Conservation (phyloP, 2,888 invertebrate species). For the Dolichopus griseipennis region DNA sequence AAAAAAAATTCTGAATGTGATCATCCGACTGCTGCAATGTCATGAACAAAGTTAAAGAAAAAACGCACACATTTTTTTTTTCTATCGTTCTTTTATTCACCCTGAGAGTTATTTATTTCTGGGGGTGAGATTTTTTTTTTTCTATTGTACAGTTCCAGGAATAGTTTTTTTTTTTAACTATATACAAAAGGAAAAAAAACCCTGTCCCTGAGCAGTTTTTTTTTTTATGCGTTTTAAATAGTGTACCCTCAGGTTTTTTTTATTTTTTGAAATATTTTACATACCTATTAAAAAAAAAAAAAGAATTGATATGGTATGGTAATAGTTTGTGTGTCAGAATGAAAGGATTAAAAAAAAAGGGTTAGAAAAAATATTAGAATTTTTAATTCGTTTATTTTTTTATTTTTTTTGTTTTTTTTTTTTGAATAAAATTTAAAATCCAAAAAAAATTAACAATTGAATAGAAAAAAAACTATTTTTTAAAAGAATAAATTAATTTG, state of each 20-base stretch:
- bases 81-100: background rate
- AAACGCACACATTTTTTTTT: background rate
- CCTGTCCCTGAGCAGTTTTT: background rate
- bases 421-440: background rate
- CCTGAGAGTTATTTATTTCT: slow-evolving; percentile 1
- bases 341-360: slow-evolving; percentile 5
- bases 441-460: background rate
- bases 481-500: background rate
- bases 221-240: slow-evolving; percentile 5
- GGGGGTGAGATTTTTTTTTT: background rate
- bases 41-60: background rate
- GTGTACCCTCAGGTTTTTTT: background rate
- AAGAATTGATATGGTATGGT: background rate
- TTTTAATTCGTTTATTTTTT: background rate
- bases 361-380: slow-evolving; percentile 3
- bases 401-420: background rate
- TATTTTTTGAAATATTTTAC: no score
- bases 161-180: background rate
- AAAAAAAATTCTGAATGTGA: background rate
- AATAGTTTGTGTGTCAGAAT: background rate
- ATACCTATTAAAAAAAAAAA: background rate
- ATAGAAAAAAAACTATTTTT: background rate
- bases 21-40: slow-evolving; percentile 3
- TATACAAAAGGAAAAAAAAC: background rate
- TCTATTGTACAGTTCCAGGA: background rate